Percentiles rank a stretch among this genome's conserved stretches.
These are phyloP conservation scores for Bombus breviceps DNA, from an alignment of 1,140 invertebrate genomes.

Conservation along the genomic window DNA sequence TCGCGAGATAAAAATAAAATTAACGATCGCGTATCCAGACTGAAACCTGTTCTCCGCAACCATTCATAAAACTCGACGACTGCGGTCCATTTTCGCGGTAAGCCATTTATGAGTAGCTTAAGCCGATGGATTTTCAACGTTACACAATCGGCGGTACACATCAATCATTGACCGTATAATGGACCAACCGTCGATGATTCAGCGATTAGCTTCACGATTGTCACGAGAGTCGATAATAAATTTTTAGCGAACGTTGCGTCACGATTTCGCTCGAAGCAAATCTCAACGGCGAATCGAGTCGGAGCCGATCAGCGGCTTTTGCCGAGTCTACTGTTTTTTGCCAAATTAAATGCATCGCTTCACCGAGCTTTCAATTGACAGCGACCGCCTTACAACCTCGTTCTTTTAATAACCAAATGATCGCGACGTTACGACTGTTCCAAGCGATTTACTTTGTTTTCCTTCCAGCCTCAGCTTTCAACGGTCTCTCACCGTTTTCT, in stretches of 20 bases:
- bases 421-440: conserved; percentile 2
- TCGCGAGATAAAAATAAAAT: conserved; percentile 23
- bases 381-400: conserved; percentile 26
- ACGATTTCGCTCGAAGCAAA: conserved; percentile 36
- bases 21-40: not conserved
- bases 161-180: conserved; percentile 5
- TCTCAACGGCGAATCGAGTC: conserved; percentile 7
- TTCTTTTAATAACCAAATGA: conserved; percentile 26
- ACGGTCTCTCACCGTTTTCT: not conserved
- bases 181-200: not conserved
- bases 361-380: conserved; percentile 43
- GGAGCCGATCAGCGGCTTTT: too few species aligned
- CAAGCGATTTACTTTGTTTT: not conserved
- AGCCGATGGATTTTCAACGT: not conserved
- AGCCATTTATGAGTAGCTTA: conserved; percentile 2
- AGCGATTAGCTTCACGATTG: not conserved
- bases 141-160: not conserved
- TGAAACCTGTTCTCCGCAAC: conserved; percentile 25
- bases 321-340: conserved; percentile 48
- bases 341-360: conserved; percentile 73
- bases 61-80: conserved; percentile 42
- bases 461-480: too few species aligned
- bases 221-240: conserved; percentile 1
- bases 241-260: not conserved
- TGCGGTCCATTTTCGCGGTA: not conserved